Conservation (phyloP, 2,888 invertebrate genomes). For the Eumacrocentrus americanus region DNA sequence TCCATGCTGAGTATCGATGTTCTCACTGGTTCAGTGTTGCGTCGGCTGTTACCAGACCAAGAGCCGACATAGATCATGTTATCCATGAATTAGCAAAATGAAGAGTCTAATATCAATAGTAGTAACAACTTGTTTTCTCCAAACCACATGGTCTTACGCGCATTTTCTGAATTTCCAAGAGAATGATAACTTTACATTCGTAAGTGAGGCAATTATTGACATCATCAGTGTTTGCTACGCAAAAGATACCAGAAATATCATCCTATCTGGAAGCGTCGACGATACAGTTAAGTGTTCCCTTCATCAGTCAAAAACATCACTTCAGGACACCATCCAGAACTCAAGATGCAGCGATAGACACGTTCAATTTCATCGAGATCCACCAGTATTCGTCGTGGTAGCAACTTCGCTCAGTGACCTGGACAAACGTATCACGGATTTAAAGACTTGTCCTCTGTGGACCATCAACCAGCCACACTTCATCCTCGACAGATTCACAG, state of each 20-base stretch:
- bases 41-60: no score
- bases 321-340: neutral
- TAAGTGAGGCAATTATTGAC: neutral
- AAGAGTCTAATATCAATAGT: no score
- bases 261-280: neutral
- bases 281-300: neutral
- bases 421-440: neutral
- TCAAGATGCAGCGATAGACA: no score
- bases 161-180: no score
- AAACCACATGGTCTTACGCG: no score
- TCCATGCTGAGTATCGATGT: no score
- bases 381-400: neutral
- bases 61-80: no score
- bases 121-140: no score
- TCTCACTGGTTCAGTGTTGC: no score
- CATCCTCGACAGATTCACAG: neutral
- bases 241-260: neutral
- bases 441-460: neutral
- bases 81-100: no score
- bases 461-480: neutral
- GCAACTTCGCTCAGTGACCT: neutral
- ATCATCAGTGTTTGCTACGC: neutral
- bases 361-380: neutral
- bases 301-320: neutral
- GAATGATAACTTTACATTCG: neutral